Evolutionary conservation across 2,888 invertebrate genomes (phyloP), one percentile per base, ranked within the genome.

Genomic region (Habrosyne pyritoides): DNA sequence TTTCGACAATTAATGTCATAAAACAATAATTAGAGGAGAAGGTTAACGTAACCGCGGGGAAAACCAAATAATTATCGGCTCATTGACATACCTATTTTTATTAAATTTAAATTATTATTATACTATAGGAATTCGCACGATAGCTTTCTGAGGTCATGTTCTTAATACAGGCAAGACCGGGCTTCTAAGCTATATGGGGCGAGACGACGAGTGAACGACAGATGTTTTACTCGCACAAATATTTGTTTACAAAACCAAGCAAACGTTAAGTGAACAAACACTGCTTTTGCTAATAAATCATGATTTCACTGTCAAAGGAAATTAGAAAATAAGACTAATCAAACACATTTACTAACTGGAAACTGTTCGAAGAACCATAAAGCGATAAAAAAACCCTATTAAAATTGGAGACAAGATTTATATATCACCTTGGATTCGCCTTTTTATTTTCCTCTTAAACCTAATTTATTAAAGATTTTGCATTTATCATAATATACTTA

Each of bases 151-250:
- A 77, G 73, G 74, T 78, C 70, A 69, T 67, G 72, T 72, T 63
- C 60, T 67, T 74, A 64, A 49, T 36, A 69, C 68, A 76, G 83
- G 83, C 83, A 81, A 83, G 82, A 81, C 69, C 73, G 66, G 83
- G 81, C 82, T 75, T 67, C 47, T 68, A 72, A 63, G 57, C 66
- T 71, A 63, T 62, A 57, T 56, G 53, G 53, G 53, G 42, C 48
- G 56, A 54, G 24, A 53, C 54, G 50, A 56, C 48, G 55, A 52
- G 59, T 21, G 46, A 14, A 42, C 48, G n/a, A 12, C 49, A 21
- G 26, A 2, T 49, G n/a, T 50, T 47, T 52, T 54, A 56, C 24
- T 42, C 53, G 30, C 26, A 26, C 14, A 57, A 62, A 54, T 64
- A 42, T 42, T 42, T 42, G 8, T 18, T 42, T n/a, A 42, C 8